phyloP scores from a whole-genome alignment of 2,888 invertebrate species.

The Danaus chrysippus region DNA sequence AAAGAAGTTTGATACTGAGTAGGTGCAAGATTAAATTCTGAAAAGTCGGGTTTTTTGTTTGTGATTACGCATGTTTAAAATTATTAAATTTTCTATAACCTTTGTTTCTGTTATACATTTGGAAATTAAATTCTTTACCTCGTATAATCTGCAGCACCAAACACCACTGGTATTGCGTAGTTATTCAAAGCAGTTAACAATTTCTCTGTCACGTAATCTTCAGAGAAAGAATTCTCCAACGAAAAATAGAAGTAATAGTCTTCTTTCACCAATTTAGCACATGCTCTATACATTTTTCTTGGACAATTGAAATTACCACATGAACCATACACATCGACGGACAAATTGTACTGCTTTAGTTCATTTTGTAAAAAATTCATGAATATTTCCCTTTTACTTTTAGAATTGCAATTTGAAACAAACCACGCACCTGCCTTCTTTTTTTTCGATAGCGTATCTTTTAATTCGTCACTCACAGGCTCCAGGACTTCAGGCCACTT shows the following conservation, averaged over 20 bases:
- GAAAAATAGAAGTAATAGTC: constrained; percentile 44
- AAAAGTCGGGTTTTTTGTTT: too few species aligned
- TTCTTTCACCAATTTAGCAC: constrained; percentile 32
- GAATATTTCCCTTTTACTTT: constrained; percentile 32
- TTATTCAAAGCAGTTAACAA: constrained; percentile 58
- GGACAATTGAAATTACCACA: constrained; percentile 38
- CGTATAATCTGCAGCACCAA: constrained; percentile 79
- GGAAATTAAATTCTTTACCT: constrained; percentile 30
- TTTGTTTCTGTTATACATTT: too few species aligned
- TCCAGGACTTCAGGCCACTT: constrained; percentile 33
- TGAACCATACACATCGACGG: constrained; percentile 38
- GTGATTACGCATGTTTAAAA: too few species aligned
- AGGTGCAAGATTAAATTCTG: too few species aligned
- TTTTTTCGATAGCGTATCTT: constrained; percentile 35
- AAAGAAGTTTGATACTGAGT: too few species aligned
- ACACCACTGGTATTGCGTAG: constrained; percentile 80
- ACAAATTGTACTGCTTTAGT: constrained; percentile 29
- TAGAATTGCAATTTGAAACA: constrained; percentile 39
- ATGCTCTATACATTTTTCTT: constrained; percentile 21
- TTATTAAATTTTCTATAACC: too few species aligned
- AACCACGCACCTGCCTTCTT: constrained; percentile 43
- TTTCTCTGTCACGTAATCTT: constrained; percentile 46
- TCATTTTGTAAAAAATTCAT: constrained; percentile 27
- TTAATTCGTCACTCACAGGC: constrained; percentile 31
- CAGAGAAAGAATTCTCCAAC: constrained; percentile 41